Conservation (phyloP, 2,888 invertebrate genomes). For the Philereme vetulata region DNA sequence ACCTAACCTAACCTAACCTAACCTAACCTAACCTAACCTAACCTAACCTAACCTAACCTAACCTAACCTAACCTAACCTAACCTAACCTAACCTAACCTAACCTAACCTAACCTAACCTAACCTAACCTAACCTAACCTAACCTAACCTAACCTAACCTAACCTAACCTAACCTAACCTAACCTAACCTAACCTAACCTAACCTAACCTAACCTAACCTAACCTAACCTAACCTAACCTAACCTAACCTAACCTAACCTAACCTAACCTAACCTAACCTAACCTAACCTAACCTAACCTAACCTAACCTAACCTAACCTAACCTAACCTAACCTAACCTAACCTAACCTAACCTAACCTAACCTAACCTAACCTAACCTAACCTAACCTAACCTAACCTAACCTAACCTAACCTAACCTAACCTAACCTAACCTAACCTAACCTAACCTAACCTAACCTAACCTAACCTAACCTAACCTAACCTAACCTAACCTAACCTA, state of each 20-base stretch:
- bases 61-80: conserved; percentile 1
- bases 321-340: conserved; percentile 1
- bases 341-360: conserved; percentile 1
- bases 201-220: conserved; percentile 1
- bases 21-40: conserved; percentile 1
- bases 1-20: conserved; percentile 1
- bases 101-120: conserved; percentile 1
- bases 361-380: conserved; percentile 1
- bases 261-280: conserved; percentile 1
- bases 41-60: conserved; percentile 1
- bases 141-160: conserved; percentile 1
- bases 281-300: conserved; percentile 1
- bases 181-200: conserved; percentile 1
- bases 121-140: conserved; percentile 1
- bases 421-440: conserved; percentile 1
- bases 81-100: conserved; percentile 1
- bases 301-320: conserved; percentile 1
- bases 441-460: conserved; percentile 1
- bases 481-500: conserved; percentile 1
- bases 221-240: conserved; percentile 1
- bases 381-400: conserved; percentile 1
- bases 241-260: conserved; percentile 1
- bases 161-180: conserved; percentile 1
- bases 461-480: conserved; percentile 1
- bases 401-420: conserved; percentile 1